A percentile compares a stretch with the other conserved stretches of the same genome.
phyloP scores from a whole-genome alignment of 2,113 vertebrate genomes.

The Elanoides forficatus region DNA sequence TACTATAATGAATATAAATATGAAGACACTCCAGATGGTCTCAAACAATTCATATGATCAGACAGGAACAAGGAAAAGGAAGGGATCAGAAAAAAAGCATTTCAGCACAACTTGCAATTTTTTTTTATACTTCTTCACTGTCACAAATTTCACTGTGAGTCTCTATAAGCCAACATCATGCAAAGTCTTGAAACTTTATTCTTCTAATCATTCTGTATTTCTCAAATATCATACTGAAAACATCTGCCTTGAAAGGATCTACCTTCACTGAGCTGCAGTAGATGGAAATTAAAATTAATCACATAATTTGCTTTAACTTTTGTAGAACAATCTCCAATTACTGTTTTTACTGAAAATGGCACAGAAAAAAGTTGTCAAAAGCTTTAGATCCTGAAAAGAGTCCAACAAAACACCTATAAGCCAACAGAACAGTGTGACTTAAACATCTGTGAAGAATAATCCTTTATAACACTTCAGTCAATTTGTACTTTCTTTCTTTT shows the following conservation, averaged over 20 bases:
- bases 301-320: background rate
- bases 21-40: background rate
- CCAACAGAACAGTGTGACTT: background rate
- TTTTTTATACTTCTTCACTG: background rate
- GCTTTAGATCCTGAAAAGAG: background rate
- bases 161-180: background rate
- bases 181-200: background rate
- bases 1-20: background rate
- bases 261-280: background rate
- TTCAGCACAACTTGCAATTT: background rate
- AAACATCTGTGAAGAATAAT: background rate
- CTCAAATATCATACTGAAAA: background rate
- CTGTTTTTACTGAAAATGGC: background rate
- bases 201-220: background rate
- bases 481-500: slow-evolving; percentile 46
- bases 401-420: background rate
- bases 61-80: background rate
- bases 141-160: background rate
- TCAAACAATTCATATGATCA: slow-evolving; percentile 5
- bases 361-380: background rate
- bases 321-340: background rate
- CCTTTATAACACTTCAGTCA: background rate
- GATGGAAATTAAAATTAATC: background rate
- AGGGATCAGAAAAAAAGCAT: background rate
- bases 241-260: background rate